Evolutionary conservation across 2,888 invertebrate genomes (phyloP).

Genomic region (Ormyrus thymus): DNA sequence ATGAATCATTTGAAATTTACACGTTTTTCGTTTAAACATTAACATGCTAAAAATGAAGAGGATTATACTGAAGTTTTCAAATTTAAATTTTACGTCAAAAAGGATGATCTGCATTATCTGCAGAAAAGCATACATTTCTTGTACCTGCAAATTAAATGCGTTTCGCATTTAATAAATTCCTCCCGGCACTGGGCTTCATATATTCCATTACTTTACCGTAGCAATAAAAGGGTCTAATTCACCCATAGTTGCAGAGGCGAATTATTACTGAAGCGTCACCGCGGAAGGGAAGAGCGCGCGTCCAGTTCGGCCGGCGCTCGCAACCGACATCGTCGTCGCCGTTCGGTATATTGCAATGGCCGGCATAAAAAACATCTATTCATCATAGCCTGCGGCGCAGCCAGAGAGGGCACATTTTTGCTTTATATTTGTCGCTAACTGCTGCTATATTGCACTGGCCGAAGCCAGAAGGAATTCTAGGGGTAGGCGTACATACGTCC

Average conservation of each 20-base stretch:
- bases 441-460: slow-evolving; percentile 50
- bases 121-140: background rate
- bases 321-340: background rate
- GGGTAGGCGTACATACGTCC: slow-evolving; percentile 3
- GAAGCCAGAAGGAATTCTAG: slow-evolving; percentile 34
- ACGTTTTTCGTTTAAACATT: slow-evolving; percentile 9
- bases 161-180: slow-evolving; percentile 12
- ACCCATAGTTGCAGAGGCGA: slow-evolving; percentile 21
- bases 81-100: too few relatives aligned
- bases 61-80: too few relatives aligned
- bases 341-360: slow-evolving; percentile 37
- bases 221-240: slow-evolving; percentile 38
- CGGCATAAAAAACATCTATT: slow-evolving; percentile 55
- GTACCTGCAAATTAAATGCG: background rate
- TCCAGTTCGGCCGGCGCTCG: background rate
- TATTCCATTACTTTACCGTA: slow-evolving; percentile 15
- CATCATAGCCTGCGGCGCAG: slow-evolving; percentile 46
- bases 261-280: slow-evolving; percentile 32
- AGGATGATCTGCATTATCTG: too few relatives aligned
- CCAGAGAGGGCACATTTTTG: slow-evolving; percentile 26
- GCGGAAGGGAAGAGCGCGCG: background rate
- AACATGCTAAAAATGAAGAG: background rate
- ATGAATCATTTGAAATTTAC: slow-evolving; percentile 10
- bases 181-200: slow-evolving; percentile 4
- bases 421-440: slow-evolving; percentile 49